Conservation (phyloP, 2,888 invertebrate genomes). For the Meliscaeva auricollis region DNA sequence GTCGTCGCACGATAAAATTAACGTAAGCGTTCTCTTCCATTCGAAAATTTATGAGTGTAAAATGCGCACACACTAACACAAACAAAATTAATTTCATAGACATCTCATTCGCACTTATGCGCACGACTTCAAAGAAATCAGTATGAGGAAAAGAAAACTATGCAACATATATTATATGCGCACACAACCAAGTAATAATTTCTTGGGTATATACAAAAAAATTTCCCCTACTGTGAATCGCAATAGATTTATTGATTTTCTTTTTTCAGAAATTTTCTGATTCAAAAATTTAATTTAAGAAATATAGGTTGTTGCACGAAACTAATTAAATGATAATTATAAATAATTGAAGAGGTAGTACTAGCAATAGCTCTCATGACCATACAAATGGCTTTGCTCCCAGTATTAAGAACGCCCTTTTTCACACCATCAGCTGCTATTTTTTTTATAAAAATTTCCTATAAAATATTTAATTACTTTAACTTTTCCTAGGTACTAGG, state of each 20-base stretch:
- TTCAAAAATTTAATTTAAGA: not conserved
- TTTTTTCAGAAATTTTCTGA: not conserved
- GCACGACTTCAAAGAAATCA: not conserved
- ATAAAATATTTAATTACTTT: slow-evolving; percentile 18
- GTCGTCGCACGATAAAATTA: slow-evolving; percentile 12
- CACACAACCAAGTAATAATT: too few species aligned
- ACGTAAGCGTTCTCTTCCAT: not conserved
- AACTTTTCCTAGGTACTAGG: slow-evolving; percentile 38
- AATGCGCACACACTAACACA: slow-evolving; percentile 5
- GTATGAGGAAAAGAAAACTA: too few species aligned
- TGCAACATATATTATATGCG: too few species aligned
- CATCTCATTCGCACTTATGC: not conserved
- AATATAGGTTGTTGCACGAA: not conserved
- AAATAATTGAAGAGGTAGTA: not conserved
- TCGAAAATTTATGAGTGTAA: not conserved
- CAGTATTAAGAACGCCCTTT: slow-evolving; percentile 2
- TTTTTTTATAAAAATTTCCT: not conserved
- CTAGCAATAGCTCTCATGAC: not conserved
- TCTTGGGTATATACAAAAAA: too few species aligned
- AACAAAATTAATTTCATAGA: not conserved
- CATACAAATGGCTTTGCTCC: not conserved
- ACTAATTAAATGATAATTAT: too few species aligned
- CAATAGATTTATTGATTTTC: not conserved
- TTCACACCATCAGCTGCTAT: slow-evolving; percentile 22
- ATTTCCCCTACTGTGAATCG: too few species aligned